Evolutionary conservation across 1,140 invertebrate genomes (phyloP).

Genomic region (Atta cephalotes): DNA sequence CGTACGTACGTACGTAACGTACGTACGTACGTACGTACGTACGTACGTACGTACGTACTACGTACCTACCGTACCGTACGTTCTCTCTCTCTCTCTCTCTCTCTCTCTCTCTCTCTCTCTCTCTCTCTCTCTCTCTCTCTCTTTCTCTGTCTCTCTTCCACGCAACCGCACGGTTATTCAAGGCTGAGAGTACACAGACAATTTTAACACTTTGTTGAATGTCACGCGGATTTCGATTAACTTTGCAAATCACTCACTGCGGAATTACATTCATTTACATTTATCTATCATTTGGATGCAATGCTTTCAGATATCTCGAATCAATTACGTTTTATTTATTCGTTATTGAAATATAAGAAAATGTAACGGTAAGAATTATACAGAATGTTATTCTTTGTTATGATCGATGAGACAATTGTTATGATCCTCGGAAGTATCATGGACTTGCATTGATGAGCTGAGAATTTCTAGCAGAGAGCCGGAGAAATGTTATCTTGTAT

Average conservation of each 20-base stretch:
- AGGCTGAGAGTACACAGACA: background rate
- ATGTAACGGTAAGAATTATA: background rate
- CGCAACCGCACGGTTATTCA: background rate
- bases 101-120: background rate
- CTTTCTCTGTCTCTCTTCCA: background rate
- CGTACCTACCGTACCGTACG: no score
- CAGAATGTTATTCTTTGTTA: background rate
- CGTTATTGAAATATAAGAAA: background rate
- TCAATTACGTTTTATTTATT: background rate
- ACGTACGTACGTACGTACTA: no score
- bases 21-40: no score
- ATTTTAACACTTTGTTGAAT: constrained; percentile 18
- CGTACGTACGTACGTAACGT: no score
- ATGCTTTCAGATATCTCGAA: background rate
- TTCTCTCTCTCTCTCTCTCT: no score
- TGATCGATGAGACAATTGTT: background rate
- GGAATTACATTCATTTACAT: constrained; percentile 13
- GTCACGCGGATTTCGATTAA: constrained; percentile 28
- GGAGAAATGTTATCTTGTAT: constrained; percentile 8
- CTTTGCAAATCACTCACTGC: background rate
- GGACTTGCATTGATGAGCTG: background rate
- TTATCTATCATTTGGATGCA: background rate
- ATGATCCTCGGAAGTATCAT: background rate
- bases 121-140: background rate
- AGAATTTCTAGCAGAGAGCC: background rate